phyloP scores from a whole-genome alignment of 2,113 vertebrate species.

The Sander lucioperca region DNA sequence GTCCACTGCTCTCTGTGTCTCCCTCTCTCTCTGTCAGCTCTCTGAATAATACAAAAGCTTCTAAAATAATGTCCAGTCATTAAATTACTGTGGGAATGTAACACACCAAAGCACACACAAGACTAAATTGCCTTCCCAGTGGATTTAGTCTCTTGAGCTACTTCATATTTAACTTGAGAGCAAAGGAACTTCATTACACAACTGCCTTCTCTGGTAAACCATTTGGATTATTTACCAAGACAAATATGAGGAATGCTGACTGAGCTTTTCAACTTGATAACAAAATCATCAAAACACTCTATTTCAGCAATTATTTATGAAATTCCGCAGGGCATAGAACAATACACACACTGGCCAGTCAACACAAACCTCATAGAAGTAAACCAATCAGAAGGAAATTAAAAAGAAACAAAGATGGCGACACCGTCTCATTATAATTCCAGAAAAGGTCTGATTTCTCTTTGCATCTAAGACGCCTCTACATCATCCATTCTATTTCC shows the following conservation, averaged over 20 bases:
- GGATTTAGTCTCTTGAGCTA: slow-evolving; percentile 4
- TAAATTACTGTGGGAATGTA: slow-evolving; percentile 9
- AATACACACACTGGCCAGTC: not conserved
- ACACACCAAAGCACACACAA: slow-evolving; percentile 4
- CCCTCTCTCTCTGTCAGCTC: slow-evolving; percentile 15
- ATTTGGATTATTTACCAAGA: not conserved
- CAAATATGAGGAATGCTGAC: not conserved
- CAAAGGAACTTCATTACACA: slow-evolving; percentile 4
- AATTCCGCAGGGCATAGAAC: not conserved
- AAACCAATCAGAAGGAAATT: not conserved
- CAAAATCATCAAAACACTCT: not conserved
- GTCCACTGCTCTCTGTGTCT: not conserved
- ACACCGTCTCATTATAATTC: not conserved
- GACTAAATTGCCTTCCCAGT: slow-evolving; percentile 6
- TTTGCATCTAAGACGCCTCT: not conserved
- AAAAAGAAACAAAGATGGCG: too few relatives aligned
- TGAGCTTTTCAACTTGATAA: not conserved
- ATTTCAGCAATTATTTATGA: not conserved
- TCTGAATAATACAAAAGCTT: slow-evolving; percentile 50
- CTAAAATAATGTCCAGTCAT: slow-evolving; percentile 37
- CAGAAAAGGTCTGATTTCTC: not conserved
- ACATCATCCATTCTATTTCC: slow-evolving; percentile 1
- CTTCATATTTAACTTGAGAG: slow-evolving; percentile 17
- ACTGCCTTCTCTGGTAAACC: slow-evolving; percentile 3
- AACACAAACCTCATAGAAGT: not conserved